A percentile compares a stretch with the other conserved stretches of the same genome.
These are phyloP conservation scores for Tauraco erythrolophus DNA, from an alignment of 2,113 vertebrate genomes.

Conservation along the genomic window DNA sequence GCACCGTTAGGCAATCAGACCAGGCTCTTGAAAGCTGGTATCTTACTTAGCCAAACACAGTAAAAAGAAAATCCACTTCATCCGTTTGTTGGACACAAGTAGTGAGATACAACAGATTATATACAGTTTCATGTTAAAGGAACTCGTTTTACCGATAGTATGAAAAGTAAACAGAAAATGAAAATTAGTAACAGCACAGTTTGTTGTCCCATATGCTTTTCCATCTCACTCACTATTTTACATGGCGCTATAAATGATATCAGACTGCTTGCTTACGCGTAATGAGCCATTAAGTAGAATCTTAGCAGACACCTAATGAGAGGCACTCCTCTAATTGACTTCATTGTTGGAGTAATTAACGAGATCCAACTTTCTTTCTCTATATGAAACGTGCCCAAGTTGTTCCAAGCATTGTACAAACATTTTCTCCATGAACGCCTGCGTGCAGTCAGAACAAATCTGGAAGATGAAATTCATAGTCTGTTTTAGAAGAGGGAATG, in stretches of 20 bases:
- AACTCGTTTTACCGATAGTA: neutral
- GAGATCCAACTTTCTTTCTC: neutral
- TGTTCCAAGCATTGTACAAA: neutral
- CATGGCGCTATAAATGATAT: neutral
- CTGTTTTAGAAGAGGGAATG: neutral
- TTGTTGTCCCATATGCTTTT: neutral
- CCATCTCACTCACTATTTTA: neutral
- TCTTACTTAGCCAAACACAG: neutral
- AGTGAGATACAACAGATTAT: neutral
- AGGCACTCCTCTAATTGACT: slow-evolving; percentile 42
- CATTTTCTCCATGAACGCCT: neutral
- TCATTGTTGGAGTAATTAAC: slow-evolving; percentile 41
- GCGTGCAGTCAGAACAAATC: neutral
- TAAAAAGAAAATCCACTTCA: neutral
- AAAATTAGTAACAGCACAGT: neutral
- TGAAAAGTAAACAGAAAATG: neutral
- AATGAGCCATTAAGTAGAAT: slow-evolving; percentile 35
- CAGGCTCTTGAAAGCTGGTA: neutral
- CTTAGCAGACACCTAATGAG: slow-evolving; percentile 38
- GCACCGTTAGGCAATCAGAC: neutral
- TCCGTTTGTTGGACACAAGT: neutral
- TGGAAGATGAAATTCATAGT: neutral
- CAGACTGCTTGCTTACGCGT: neutral
- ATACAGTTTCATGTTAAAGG: neutral
- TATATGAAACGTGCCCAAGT: neutral